Conservation (phyloP, 2,113 vertebrate genomes). For the Antechinus stuartii region DNA sequence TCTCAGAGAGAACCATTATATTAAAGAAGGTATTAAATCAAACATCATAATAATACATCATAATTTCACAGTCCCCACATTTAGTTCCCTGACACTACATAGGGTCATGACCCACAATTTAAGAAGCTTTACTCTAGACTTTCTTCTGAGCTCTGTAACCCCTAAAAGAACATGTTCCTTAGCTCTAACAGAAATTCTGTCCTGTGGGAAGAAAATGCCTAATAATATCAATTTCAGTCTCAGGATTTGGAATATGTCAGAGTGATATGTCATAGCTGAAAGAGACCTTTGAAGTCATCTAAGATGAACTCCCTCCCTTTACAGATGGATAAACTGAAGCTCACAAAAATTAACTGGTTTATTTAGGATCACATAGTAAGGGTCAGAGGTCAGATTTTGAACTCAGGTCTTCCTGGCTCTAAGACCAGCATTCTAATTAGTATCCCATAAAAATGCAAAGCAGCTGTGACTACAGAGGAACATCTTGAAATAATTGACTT, state of each 20-base stretch:
- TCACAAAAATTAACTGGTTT: neutral
- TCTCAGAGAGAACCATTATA: too few species aligned
- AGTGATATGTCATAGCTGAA: neutral
- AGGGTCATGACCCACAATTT: too few species aligned
- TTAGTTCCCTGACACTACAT: too few species aligned
- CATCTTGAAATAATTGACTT: neutral
- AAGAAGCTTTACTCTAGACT: neutral
- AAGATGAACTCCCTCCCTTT: neutral
- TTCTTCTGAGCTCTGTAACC: neutral
- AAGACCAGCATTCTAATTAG: neutral
- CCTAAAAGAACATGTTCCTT: neutral
- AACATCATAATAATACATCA: too few species aligned
- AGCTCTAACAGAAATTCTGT: neutral
- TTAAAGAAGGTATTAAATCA: too few species aligned
- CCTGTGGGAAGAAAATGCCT: neutral
- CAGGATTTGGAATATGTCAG: neutral
- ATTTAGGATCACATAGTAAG: neutral
- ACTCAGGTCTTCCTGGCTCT: neutral
- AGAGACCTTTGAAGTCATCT: neutral
- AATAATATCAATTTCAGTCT: neutral
- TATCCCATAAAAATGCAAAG: neutral
- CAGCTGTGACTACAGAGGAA: neutral
- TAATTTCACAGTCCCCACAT: too few species aligned
- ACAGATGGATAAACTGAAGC: neutral
- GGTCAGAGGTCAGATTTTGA: neutral